These are phyloP conservation scores for Poeciliopsis turneri DNA, from an alignment of 2,797 vertebrate species.

Conservation along the genomic window DNA sequence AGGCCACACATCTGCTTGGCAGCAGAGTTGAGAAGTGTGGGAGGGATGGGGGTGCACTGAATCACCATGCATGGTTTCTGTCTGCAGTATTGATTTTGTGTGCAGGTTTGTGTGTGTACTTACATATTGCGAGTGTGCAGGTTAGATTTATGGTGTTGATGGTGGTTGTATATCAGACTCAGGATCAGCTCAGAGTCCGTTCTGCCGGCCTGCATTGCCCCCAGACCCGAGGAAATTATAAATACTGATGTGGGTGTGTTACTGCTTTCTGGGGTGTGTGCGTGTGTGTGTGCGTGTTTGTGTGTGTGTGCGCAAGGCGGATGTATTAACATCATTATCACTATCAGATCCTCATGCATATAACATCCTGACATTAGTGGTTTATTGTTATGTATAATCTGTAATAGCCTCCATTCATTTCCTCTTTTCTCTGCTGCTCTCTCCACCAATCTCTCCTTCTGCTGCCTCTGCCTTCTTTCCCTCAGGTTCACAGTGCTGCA, in stretches of 20 bases:
- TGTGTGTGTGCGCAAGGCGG: conserved; percentile 12
- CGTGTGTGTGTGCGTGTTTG: conserved; percentile 11
- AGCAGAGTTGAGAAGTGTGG: conserved; percentile 54
- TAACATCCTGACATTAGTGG: conserved; percentile 62
- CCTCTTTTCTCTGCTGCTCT: conserved; percentile 8
- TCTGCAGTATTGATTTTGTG: conserved; percentile 70
- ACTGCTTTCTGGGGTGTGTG: neutral
- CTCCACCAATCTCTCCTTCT: neutral
- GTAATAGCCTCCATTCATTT: conserved; percentile 33
- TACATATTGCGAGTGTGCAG: conserved; percentile 17
- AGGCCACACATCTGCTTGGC: conserved; percentile 54
- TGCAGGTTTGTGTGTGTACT: conserved; percentile 20
- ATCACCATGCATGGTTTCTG: conserved; percentile 68
- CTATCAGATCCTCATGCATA: conserved; percentile 53
- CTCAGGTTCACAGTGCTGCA: neutral
- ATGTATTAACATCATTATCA: conserved; percentile 59
- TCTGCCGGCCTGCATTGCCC: conserved; percentile 30
- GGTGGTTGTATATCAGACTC: conserved; percentile 58
- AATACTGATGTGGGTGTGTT: conserved; percentile 9
- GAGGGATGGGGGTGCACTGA: conserved; percentile 63
- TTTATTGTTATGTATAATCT: conserved; percentile 48
- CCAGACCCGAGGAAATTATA: conserved; percentile 25
- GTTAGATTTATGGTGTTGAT: conserved; percentile 56
- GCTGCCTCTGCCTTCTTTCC: conserved; percentile 9
- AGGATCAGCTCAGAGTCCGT: conserved; percentile 59